Base-by-base conservation (phyloP, 2,797 vertebrate species). In the Natrix natrix region DNA sequence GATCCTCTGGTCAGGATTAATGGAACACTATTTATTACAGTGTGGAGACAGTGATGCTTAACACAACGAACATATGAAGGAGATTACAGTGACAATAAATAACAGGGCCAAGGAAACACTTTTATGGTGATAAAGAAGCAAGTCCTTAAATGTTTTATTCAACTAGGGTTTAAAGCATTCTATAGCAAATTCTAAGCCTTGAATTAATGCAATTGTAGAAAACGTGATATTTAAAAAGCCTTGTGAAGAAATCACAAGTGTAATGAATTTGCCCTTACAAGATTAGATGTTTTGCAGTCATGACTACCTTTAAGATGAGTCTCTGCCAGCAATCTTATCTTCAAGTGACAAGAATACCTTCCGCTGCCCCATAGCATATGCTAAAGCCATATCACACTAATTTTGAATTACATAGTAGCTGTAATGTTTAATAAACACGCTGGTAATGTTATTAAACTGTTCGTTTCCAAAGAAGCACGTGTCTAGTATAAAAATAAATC, bases 61-160 rank as follows among this genome's bases (percentile, higher is more conserved):
- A 95, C 95, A 96, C 95, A 97, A 95, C 93, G 94, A 92, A 95
- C 95, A 91, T 94, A 95, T 91, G 94, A 94, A 94, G 93, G 93
- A 94, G 95, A 96, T 94, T 94, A 96, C 92, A 83, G 94, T 86
- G 87, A 94, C 86, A 89, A 24, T 89, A 93, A 93, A 95, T 91
- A 95, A 20, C 61, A 54, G 63, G 57, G 92, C 22, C 32, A 93
- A 96, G 94, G 95, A 95, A 96, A 96, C 91, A 11, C 95, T 95
- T 96, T 94, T 94, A 95, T 74, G 91, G 95, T 94, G 95, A 93
- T 95, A 95, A 96, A 2, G 0, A 91, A 28, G 28, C 95, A 95
- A 93, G 87, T 61, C 55, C 93, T 94, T 90, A 92, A 95, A 96
- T 93, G 93, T 57, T 94, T 95, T 94, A 11, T 92, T 66, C 95